These are phyloP conservation scores for Charanyca ferruginea DNA, from an alignment of 2,888 invertebrate species.

Conservation along the genomic window DNA sequence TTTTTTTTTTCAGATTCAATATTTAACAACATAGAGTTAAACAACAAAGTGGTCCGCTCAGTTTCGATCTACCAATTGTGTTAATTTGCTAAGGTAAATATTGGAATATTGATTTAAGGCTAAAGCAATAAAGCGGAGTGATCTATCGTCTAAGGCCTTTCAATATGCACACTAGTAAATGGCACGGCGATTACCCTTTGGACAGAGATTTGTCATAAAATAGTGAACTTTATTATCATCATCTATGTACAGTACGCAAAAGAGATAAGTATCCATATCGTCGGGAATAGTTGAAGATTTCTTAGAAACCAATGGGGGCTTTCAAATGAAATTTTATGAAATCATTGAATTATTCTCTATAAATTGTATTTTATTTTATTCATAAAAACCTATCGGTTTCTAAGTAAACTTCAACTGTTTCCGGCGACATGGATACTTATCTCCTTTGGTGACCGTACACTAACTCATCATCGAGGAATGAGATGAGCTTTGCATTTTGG, in stretches of 20 bases:
- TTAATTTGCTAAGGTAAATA: slow-evolving; percentile 2
- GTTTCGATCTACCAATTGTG: neutral
- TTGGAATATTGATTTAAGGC: neutral
- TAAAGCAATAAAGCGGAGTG: neutral
- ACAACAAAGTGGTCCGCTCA: neutral
- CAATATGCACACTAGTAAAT: neutral
- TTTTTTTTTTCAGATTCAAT: neutral
- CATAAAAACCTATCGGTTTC: too few relatives aligned
- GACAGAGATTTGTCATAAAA: neutral
- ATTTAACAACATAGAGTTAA: neutral
- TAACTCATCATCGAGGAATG: too few relatives aligned
- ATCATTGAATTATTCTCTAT: too few relatives aligned
- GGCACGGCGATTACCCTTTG: neutral
- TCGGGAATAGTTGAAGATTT: too few relatives aligned
- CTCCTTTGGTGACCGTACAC: too few relatives aligned
- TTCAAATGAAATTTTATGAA: too few relatives aligned
- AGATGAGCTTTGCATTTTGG: neutral
- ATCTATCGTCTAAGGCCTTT: neutral
- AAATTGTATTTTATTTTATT: too few relatives aligned
- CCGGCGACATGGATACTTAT: too few relatives aligned
- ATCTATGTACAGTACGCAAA: too few relatives aligned
- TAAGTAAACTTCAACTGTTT: too few relatives aligned
- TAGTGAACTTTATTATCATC: neutral
- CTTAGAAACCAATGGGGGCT: too few relatives aligned
- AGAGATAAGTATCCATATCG: too few relatives aligned